Evolutionary conservation across 2,888 invertebrate species (phyloP).

Genomic region (Eupithecia subumbrata): DNA sequence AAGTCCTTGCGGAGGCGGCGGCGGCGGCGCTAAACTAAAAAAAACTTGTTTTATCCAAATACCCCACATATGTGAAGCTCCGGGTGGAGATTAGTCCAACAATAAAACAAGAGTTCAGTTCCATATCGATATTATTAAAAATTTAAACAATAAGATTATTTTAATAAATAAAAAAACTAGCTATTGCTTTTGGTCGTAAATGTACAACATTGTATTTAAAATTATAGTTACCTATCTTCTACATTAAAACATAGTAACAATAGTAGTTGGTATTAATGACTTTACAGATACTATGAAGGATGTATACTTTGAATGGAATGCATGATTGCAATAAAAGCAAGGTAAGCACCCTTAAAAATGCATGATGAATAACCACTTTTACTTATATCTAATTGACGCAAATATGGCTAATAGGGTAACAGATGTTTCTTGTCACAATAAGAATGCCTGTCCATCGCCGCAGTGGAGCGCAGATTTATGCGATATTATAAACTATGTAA

Average conservation of each 20-base stretch:
- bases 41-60: no score
- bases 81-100: neutral
- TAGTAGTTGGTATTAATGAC: constrained; percentile 11
- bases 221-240: neutral
- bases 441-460: neutral
- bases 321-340: constrained; percentile 45
- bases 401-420: constrained; percentile 23
- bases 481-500: no score
- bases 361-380: constrained; percentile 47
- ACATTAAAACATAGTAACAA: constrained; percentile 2
- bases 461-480: neutral
- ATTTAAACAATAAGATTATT: neutral
- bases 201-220: neutral
- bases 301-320: constrained; percentile 50
- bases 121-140: neutral
- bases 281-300: constrained; percentile 25
- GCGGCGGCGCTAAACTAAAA: no score
- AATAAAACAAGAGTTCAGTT: neutral
- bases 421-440: neutral
- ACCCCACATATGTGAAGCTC: no score
- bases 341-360: constrained; percentile 37
- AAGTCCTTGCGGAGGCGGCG: no score
- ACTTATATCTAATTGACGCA: constrained; percentile 49
- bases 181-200: neutral
- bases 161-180: constrained; percentile 1